Evolutionary conservation across 2,888 invertebrate species (phyloP), one percentile per base, ranked within the genome.

Genomic region (Polymixis flavicincta): DNA sequence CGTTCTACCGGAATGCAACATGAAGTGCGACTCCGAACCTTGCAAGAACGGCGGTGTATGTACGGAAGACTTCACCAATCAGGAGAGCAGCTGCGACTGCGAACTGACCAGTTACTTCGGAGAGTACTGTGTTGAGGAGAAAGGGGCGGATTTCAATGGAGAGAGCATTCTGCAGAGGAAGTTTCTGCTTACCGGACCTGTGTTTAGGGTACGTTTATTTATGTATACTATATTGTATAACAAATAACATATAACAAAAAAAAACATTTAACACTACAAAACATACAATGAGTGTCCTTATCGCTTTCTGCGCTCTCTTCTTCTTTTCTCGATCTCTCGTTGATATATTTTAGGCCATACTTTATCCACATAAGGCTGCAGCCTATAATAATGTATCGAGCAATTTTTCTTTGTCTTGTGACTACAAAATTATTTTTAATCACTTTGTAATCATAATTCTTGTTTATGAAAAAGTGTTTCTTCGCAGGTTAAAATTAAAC

Each of bases 91-190:
- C 17, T 99, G 99, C 90, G 98, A 99, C 85, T 99, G 99, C 87
- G 98, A 98, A 87, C 97, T 98, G 80, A 99, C 99, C 0, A 99
- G 99, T 75, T 99, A 99, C 92, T 98, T 98, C 85, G 99, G 99
- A 22, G 98, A 98, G 87, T 97, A 98, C 88, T 99, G 99, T 90
- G 98, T 98, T 85, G 98, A 98, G 94, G 98, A 99, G 92, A 98
- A 98, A 91, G 99, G 98, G 0, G 99, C 98, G 0, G 98, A 98
- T 89, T 99, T 99, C 87, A 98, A 98, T 85, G 99, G 99, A 0
- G 98, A 98, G 90, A 98, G 98, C 28, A 98, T 98, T 79, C 93
- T 99, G 57, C 98, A 98, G 90, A 97, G 98, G 66, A 98, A 98
- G 89, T 98, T 98, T 91, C 97, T 97, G 9, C 92, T 98, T 17